phyloP scores from a whole-genome alignment of 2,888 invertebrate species.

The Rapana venosa region DNA sequence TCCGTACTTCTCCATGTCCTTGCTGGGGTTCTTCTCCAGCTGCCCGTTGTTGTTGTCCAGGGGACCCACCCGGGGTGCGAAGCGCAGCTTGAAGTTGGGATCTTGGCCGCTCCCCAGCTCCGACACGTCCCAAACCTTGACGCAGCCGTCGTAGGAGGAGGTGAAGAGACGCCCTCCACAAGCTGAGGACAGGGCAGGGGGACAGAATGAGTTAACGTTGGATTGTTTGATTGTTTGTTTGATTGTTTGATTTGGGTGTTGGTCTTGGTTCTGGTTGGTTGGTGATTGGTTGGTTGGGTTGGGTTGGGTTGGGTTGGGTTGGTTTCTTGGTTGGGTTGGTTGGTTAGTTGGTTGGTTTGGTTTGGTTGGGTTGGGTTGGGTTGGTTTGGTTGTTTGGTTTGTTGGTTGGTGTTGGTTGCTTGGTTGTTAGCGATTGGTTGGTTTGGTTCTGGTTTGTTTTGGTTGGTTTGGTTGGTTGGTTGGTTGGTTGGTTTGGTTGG shows the following conservation, averaged over 20 bases:
- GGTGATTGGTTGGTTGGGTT: background rate
- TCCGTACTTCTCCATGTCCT: constrained; percentile 60
- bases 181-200: constrained; percentile 64
- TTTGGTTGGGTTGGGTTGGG: background rate
- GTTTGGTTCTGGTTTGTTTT: background rate
- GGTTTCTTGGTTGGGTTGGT: no score
- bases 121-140: constrained; percentile 78
- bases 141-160: constrained; percentile 78
- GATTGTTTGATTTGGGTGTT: background rate
- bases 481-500: background rate
- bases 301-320: background rate
- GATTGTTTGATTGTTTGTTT: background rate
- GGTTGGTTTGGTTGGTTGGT: background rate
- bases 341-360: no score
- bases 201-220: background rate
- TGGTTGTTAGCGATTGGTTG: no score
- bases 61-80: constrained; percentile 63
- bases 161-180: constrained; percentile 78
- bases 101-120: constrained; percentile 64
- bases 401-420: background rate
- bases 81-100: constrained; percentile 31
- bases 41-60: constrained; percentile 58
- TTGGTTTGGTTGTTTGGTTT: background rate
- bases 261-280: background rate
- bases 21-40: constrained; percentile 47